Evolutionary conservation across 2,113 vertebrate genomes (phyloP).

Genomic region (Macquaria australasica): DNA sequence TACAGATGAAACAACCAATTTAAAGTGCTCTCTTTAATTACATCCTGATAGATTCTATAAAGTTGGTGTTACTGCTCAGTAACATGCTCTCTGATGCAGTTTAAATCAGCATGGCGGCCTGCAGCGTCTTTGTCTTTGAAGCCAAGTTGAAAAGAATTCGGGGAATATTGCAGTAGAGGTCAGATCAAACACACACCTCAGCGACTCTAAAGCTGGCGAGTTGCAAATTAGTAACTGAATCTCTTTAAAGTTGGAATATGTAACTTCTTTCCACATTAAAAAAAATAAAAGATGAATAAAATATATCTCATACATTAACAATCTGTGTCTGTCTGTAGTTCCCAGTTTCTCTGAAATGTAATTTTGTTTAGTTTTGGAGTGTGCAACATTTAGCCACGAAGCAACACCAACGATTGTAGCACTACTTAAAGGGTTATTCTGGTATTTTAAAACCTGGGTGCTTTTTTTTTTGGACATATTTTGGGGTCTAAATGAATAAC

Average conservation of each 20-base stretch:
- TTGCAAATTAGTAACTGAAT: slow-evolving; percentile 13
- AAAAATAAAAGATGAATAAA: slow-evolving; percentile 41
- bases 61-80: neutral
- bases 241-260: slow-evolving; percentile 18
- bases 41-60: neutral
- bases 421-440: too few relatives aligned
- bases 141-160: slow-evolving; percentile 17
- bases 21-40: slow-evolving; percentile 14
- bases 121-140: slow-evolving; percentile 35
- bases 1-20: slow-evolving; percentile 28
- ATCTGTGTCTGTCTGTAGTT: neutral
- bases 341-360: neutral
- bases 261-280: slow-evolving; percentile 2
- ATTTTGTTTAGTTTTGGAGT: neutral
- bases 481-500: too few relatives aligned
- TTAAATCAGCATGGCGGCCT: neutral
- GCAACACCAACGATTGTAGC: neutral
- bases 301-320: slow-evolving; percentile 22
- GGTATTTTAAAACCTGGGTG: too few relatives aligned
- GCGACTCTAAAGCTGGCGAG: neutral
- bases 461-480: too few relatives aligned
- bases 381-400: neutral
- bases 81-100: slow-evolving; percentile 12
- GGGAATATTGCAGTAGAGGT: slow-evolving; percentile 16
- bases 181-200: slow-evolving; percentile 26